phyloP scores from a whole-genome alignment of 2,797 vertebrate species.

The Emys orbicularis region DNA sequence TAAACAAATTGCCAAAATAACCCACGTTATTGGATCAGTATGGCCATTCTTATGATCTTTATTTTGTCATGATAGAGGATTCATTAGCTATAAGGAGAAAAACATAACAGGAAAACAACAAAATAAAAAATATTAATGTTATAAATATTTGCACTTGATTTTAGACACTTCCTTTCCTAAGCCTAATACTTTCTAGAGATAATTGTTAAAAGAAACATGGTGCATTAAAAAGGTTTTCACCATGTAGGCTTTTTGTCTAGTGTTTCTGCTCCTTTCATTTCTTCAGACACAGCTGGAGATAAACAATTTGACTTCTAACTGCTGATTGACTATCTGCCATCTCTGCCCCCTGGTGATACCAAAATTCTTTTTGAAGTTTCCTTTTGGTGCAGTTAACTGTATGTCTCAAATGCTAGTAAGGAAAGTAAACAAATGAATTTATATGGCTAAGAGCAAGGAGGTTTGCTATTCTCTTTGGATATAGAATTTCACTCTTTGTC shows the following conservation, averaged over 20 bases:
- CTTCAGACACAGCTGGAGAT: not conserved
- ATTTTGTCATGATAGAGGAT: not conserved
- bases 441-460: not conserved
- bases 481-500: not conserved
- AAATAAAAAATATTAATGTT: not conserved
- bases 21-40: not conserved
- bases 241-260: not conserved
- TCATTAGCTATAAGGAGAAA: not conserved
- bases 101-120: not conserved
- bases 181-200: not conserved
- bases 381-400: not conserved
- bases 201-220: not conserved
- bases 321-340: not conserved
- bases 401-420: not conserved
- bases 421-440: not conserved
- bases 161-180: not conserved
- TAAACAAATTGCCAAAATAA: not conserved
- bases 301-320: not conserved
- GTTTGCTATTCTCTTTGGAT: not conserved
- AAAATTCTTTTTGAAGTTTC: slow-evolving; percentile 4
- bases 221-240: not conserved
- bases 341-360: not conserved
- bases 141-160: not conserved
- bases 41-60: not conserved
- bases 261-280: not conserved